A percentile compares a stretch with the other conserved stretches of the same genome.
phyloP scores from a whole-genome alignment of 2,113 vertebrate genomes.

The Corvus moneduloides region DNA sequence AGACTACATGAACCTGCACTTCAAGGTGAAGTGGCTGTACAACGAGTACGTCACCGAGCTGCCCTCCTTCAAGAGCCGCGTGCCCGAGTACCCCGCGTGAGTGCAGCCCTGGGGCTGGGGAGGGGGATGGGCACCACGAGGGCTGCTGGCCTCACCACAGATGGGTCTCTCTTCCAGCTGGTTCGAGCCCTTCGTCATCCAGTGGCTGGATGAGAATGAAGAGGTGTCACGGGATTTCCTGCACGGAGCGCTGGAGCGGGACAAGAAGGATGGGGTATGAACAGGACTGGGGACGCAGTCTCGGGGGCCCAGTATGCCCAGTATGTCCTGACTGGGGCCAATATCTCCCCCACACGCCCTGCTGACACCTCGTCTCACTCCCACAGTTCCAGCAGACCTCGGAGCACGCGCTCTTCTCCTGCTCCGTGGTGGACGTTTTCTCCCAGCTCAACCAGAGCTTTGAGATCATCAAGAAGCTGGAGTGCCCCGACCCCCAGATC shows the following conservation, averaged over 20 bases:
- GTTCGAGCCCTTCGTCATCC: slow-evolving; percentile 98
- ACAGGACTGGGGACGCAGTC: fast-evolving
- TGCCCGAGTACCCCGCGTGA: slow-evolving; percentile 97
- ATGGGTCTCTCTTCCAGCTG: slow-evolving; percentile 72
- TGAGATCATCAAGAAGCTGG: slow-evolving; percentile 97
- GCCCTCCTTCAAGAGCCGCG: slow-evolving; percentile 91
- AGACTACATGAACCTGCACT: slow-evolving; percentile 99
- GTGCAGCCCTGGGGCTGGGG: slow-evolving; percentile 25
- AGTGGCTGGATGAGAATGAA: slow-evolving; percentile 98
- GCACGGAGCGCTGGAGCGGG: slow-evolving; percentile 92
- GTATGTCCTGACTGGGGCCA: background rate
- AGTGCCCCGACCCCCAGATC: slow-evolving; percentile 96
- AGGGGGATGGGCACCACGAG: background rate
- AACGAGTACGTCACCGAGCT: slow-evolving; percentile 97
- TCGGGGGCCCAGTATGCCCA: background rate
- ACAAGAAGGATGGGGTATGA: slow-evolving; percentile 98
- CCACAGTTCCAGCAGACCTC: slow-evolving; percentile 96
- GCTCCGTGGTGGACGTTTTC: slow-evolving; percentile 97
- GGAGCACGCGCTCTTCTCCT: slow-evolving; percentile 95
- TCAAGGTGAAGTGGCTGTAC: slow-evolving; percentile 99
- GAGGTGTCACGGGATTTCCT: slow-evolving; percentile 96
- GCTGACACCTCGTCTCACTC: background rate
- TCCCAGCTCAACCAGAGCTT: slow-evolving; percentile 99
- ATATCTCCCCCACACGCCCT: background rate
- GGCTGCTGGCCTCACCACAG: background rate